Conservation (phyloP, 2,797 vertebrate species). For the Neosilurus mollespiculum region DNA sequence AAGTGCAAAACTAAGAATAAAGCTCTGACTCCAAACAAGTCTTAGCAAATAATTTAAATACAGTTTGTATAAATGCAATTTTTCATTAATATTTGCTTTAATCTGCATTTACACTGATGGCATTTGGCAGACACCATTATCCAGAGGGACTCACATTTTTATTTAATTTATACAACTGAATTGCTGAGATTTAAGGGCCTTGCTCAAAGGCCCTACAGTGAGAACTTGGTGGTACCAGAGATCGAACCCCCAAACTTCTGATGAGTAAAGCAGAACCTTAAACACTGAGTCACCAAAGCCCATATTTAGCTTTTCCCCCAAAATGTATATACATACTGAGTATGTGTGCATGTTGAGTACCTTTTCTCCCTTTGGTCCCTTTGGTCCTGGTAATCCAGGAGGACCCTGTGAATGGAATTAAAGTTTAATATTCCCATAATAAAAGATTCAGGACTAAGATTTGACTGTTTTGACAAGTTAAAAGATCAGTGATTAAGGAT, state of each 20-base stretch:
- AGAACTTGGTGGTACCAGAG: too few species aligned
- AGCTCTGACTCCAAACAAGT: not conserved
- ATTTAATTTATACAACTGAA: too few species aligned
- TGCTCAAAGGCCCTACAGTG: too few species aligned
- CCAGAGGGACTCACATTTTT: too few species aligned
- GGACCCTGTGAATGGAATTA: constrained; percentile 78
- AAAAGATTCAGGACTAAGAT: not conserved
- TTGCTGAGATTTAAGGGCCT: too few species aligned
- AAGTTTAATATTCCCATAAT: not conserved
- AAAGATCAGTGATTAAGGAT: not conserved
- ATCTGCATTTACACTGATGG: too few species aligned
- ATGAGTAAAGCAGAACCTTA: too few species aligned
- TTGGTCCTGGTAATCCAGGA: constrained; percentile 85
- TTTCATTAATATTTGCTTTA: not conserved
- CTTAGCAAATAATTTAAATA: not conserved
- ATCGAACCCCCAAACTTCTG: too few species aligned
- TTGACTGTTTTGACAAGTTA: not conserved
- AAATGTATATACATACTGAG: too few species aligned
- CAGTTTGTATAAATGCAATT: not conserved
- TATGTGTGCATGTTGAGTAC: constrained; percentile 64
- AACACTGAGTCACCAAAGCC: too few species aligned
- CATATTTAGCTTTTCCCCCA: too few species aligned
- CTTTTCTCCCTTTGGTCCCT: constrained; percentile 93
- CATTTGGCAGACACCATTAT: too few species aligned
- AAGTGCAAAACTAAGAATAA: not conserved